phyloP scores from a whole-genome alignment of 2,797 vertebrate genomes.

The Gymnodraco acuticeps region DNA sequence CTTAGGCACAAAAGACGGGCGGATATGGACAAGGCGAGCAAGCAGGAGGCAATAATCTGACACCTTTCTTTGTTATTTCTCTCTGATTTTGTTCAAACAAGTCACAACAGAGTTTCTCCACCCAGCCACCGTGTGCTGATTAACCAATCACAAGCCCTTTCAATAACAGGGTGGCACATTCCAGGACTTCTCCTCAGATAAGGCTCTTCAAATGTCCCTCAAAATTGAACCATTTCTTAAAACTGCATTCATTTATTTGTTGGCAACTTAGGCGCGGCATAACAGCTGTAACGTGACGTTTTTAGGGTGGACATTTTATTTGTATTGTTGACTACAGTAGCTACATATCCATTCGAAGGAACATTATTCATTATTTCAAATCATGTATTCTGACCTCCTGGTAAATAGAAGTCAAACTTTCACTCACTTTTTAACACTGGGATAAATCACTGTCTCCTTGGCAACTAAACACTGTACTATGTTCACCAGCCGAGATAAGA shows the following conservation, averaged over 20 bases:
- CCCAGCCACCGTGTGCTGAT: slow-evolving; percentile 21
- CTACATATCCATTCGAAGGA: too few relatives aligned
- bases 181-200: background rate
- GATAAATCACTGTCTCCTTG: background rate
- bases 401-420: background rate
- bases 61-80: background rate
- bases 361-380: too few relatives aligned
- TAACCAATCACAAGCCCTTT: slow-evolving; percentile 22
- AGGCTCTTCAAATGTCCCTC: background rate
- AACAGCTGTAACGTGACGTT: background rate
- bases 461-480: background rate
- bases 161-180: slow-evolving; percentile 1
- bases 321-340: too few relatives aligned
- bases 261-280: background rate
- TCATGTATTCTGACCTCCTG: background rate
- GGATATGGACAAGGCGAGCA: slow-evolving; percentile 38
- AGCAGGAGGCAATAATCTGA: background rate
- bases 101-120: background rate
- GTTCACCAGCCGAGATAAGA: background rate
- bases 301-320: too few relatives aligned
- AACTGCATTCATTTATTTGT: background rate
- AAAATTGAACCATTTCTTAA: background rate
- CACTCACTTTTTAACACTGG: background rate
- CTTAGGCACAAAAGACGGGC: slow-evolving; percentile 36
- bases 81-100: slow-evolving; percentile 1